Evolutionary conservation across 2,113 vertebrate species (phyloP).

Genomic region (Hepsetus odoe): DNA sequence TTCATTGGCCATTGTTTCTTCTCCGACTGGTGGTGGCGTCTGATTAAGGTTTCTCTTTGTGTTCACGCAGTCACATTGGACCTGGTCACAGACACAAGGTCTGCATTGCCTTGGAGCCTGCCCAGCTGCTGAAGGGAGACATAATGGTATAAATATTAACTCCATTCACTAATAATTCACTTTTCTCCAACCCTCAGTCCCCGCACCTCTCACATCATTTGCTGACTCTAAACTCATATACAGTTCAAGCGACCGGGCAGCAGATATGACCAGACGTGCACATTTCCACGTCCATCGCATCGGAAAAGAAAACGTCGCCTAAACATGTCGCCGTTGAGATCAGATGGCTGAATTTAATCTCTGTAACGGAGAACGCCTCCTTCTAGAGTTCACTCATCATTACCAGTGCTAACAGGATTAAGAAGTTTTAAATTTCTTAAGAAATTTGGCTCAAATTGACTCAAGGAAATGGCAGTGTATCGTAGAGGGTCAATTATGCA

Average conservation of each 20-base stretch:
- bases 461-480: too few species aligned
- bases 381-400: not conserved
- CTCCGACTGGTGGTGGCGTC: not conserved
- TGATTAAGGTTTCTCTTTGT: not conserved
- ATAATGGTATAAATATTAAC: constrained; percentile 83
- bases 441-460: not conserved
- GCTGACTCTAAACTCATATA: too few species aligned
- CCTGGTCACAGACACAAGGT: constrained; percentile 81
- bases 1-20: too few species aligned
- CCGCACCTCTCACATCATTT: too few species aligned
- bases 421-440: not conserved
- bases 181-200: too few species aligned
- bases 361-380: not conserved
- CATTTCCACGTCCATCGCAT: too few species aligned
- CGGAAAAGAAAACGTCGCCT: too few species aligned
- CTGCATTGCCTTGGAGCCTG: constrained; percentile 86
- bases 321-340: too few species aligned
- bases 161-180: too few species aligned
- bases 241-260: too few species aligned
- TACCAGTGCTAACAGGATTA: not conserved
- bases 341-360: not conserved
- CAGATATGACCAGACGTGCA: too few species aligned
- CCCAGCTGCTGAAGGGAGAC: constrained; percentile 94
- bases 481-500: too few species aligned
- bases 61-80: constrained; percentile 76